These are phyloP conservation scores for Ptilodon capucinus DNA, from an alignment of 2,888 invertebrate genomes.

Conservation along the genomic window DNA sequence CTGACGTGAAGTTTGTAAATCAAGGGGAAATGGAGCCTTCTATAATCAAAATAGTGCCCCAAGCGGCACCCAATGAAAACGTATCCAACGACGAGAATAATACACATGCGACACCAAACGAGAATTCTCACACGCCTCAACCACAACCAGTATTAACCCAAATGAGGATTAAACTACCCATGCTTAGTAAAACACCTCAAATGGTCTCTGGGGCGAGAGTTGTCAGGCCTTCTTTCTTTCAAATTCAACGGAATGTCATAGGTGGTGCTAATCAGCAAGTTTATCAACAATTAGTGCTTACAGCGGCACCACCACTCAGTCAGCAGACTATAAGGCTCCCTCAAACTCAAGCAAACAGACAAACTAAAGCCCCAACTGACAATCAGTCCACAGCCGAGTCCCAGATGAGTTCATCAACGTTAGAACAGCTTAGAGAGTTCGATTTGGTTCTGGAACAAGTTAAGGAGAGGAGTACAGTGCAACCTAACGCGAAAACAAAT, in stretches of 20 bases:
- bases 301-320: conserved; percentile 72
- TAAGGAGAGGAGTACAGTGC: conserved; percentile 88
- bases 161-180: conserved; percentile 79
- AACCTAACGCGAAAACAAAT: conserved; percentile 60
- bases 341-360: conserved; percentile 52
- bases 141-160: conserved; percentile 75
- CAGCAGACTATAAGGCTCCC: conserved; percentile 72
- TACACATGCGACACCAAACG: conserved; percentile 47
- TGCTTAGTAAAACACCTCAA: conserved; percentile 78
- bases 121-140: conserved; percentile 52
- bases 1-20: conserved; percentile 46
- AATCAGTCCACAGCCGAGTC: conserved; percentile 74
- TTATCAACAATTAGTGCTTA: conserved; percentile 76
- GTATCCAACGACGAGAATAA: conserved; percentile 52
- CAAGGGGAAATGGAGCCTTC: conserved; percentile 67
- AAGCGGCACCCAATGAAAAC: conserved; percentile 42
- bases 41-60: conserved; percentile 75
- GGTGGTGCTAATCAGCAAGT: conserved; percentile 80
- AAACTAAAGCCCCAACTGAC: conserved; percentile 56
- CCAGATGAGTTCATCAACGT: conserved; percentile 88
- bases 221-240: conserved; percentile 80
- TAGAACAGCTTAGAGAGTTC: conserved; percentile 90
- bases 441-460: conserved; percentile 92
- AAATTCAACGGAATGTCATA: conserved; percentile 84
- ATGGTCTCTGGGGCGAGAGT: conserved; percentile 82